phyloP scores from a whole-genome alignment of 2,113 vertebrate species.

The Microcebus ravelobensis region DNA sequence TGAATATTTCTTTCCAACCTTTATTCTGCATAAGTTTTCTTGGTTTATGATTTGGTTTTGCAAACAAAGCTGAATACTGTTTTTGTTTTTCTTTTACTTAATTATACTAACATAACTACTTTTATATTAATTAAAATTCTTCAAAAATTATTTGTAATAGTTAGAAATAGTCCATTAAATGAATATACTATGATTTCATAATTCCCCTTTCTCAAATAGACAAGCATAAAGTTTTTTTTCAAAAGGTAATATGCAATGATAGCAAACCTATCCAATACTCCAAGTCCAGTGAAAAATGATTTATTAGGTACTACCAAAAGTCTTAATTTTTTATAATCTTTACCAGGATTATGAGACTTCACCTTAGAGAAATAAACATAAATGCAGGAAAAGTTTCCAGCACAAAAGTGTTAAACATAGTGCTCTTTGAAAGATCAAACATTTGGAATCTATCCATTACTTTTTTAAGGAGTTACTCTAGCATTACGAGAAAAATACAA shows the following conservation, averaged over 20 bases:
- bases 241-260: not conserved
- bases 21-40: not conserved
- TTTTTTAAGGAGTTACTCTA: not conserved
- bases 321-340: not conserved
- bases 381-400: not conserved
- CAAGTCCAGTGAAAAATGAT: not conserved
- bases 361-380: not conserved
- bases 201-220: not conserved
- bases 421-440: not conserved
- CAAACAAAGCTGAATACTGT: not conserved
- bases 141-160: not conserved
- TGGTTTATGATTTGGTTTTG: not conserved
- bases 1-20: not conserved
- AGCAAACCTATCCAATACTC: not conserved
- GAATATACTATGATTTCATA: not conserved
- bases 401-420: not conserved
- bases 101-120: not conserved
- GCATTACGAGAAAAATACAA: not conserved
- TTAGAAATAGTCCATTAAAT: not conserved
- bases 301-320: not conserved
- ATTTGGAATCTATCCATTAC: not conserved
- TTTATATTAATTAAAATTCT: not conserved
- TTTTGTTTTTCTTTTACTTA: slow-evolving; percentile 10
- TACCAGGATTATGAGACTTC: not conserved
- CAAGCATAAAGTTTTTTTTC: not conserved